Conservation (phyloP, 2,797 vertebrate genomes). For the Dendrocincla tyrannina region DNA sequence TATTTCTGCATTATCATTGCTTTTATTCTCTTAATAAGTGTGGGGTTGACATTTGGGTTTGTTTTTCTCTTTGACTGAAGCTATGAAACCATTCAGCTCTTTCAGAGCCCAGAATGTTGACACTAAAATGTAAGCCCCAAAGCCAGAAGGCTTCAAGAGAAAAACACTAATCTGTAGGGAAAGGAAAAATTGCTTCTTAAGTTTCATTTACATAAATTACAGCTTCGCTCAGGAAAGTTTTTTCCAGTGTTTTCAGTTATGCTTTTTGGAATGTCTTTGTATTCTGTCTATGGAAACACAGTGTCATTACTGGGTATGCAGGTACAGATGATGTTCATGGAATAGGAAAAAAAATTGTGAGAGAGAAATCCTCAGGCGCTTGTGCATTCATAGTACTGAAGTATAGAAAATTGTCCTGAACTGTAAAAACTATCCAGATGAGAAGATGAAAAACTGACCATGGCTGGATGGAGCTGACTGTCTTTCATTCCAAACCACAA, state of each 20-base stretch:
- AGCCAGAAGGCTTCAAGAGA: slow-evolving; percentile 17
- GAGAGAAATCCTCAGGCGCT: neutral
- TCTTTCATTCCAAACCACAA: slow-evolving; percentile 10
- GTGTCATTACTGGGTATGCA: neutral
- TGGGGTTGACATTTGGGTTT: slow-evolving; percentile 17
- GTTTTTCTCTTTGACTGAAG: neutral
- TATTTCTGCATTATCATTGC: slow-evolving; percentile 34
- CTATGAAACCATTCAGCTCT: slow-evolving; percentile 11
- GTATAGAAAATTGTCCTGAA: neutral
- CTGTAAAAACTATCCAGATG: neutral
- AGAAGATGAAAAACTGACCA: slow-evolving; percentile 1
- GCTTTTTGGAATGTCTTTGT: neutral
- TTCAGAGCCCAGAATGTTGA: slow-evolving; percentile 2
- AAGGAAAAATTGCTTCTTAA: neutral
- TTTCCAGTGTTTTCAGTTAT: neutral
- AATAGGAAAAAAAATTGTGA: neutral
- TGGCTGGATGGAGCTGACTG: neutral
- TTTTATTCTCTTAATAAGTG: slow-evolving; percentile 31
- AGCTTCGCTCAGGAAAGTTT: neutral
- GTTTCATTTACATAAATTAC: slow-evolving; percentile 38
- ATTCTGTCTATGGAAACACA: neutral
- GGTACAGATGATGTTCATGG: neutral
- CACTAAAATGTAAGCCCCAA: neutral
- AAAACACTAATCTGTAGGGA: slow-evolving; percentile 1
- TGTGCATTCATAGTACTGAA: neutral